Evolutionary conservation across 2,888 invertebrate species (phyloP), one percentile per base, ranked within the genome.

Genomic region (Apamea monoglypha): DNA sequence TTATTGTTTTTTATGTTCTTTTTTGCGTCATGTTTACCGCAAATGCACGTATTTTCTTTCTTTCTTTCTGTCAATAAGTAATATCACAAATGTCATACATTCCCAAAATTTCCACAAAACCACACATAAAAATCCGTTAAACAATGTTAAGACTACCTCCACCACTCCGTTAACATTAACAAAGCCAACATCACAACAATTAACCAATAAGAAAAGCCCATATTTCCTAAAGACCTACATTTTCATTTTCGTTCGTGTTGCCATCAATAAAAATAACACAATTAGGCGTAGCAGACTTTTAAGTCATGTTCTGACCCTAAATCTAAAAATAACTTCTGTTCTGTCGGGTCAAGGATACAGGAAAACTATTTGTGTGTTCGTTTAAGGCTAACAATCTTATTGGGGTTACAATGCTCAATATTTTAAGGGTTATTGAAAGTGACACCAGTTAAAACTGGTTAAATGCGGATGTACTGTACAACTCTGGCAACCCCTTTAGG

Each of bases 341-440:
- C 53, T 44, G 80, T 66, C 69, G 82, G 84, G 85, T 87, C 91
- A 90, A 91, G 91, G 91, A 44, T 76, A 86, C 74, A 88, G 88
- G 90, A 89, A 91, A 91, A 90, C 85, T 89, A 89, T 89, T 90
- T 80, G 73, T 83, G 77, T 76, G 69, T 53, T n/a, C 29, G 47
- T 40, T 69, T 78, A 69, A 78, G 69, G 84, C 82, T 73, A 64
- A 74, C 78, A 80, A 74, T 66, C 50, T 40, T 64, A 71, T 64
- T 74, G 36, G 68, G 84, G 61, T 76, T 71, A 74, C 29, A 53
- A 10, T 61, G 47, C n/a, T 64, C 10, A 63, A 56, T 74, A 63
- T 81, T 76, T 61, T 47, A 59, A 66, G 50, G 25, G 25, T 32
- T 77, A 76, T 71, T 71, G n/a, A 56, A 50, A 47, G 47, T 47